Percentiles rank a stretch among this genome's conserved stretches.
Conservation (phyloP, 2,888 invertebrate species). For the Lasioglossum leucozonium region DNA sequence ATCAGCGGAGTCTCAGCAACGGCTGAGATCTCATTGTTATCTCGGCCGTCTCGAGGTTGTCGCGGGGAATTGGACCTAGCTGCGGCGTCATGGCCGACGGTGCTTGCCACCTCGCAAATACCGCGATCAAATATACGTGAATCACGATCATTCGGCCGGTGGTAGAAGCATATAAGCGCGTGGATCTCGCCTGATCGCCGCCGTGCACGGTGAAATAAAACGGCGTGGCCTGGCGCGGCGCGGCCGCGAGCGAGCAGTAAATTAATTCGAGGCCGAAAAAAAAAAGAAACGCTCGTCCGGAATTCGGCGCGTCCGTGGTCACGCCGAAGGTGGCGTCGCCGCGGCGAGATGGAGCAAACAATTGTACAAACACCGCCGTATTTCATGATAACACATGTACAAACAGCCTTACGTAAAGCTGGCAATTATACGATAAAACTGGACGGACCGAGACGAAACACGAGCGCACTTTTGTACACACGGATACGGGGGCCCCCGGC, state of each 20-base stretch:
- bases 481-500: neutral
- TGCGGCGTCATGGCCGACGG: constrained; percentile 44
- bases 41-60: constrained; percentile 57
- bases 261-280: constrained; percentile 63
- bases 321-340: constrained; percentile 72
- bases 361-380: constrained; percentile 83
- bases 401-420: constrained; percentile 84
- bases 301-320: constrained; percentile 79
- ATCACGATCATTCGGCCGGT: neutral
- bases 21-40: constrained; percentile 59
- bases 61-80: constrained; percentile 57
- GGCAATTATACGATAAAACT: constrained; percentile 82
- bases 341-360: constrained; percentile 81
- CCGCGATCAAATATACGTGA: constrained; percentile 20
- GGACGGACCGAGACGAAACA: constrained; percentile 76
- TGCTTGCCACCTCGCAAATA: constrained; percentile 49
- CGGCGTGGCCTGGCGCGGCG: neutral
- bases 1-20: constrained; percentile 46
- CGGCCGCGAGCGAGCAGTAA: constrained; percentile 40
- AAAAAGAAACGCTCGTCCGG: constrained; percentile 54
- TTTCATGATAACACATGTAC: constrained; percentile 84
- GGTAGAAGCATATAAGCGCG: neutral
- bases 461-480: constrained; percentile 65
- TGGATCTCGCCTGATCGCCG: neutral
- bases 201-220: neutral